Conservation (phyloP, 2,113 vertebrate species). For the Aspiorhynchus laticeps region DNA sequence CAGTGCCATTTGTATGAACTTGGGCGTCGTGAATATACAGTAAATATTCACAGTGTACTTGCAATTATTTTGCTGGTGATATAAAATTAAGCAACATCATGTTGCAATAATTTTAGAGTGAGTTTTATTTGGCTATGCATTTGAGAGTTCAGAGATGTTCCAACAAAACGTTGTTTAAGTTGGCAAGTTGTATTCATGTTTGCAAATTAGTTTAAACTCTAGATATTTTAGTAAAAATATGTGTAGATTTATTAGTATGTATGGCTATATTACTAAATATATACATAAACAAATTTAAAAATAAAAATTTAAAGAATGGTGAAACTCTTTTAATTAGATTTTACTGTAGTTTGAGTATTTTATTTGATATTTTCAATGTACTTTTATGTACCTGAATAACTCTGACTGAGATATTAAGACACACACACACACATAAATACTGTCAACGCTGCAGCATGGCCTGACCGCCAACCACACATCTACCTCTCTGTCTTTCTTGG, state of each 20-base stretch:
- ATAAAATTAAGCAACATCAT: neutral
- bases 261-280: too few species aligned
- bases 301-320: too few species aligned
- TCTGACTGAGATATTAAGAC: constrained; percentile 10
- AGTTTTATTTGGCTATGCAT: neutral
- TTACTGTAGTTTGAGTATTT: neutral
- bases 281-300: too few species aligned
- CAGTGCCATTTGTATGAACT: neutral
- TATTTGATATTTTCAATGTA: neutral
- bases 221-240: too few species aligned
- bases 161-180: neutral
- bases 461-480: neutral
- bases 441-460: neutral
- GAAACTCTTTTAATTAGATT: neutral
- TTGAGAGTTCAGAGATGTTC: neutral
- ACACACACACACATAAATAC: neutral
- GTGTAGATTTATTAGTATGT: too few species aligned
- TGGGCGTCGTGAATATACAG: neutral
- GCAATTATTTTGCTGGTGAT: neutral
- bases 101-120: neutral
- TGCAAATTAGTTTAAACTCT: too few species aligned
- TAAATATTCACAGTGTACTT: neutral
- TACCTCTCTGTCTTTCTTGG: neutral
- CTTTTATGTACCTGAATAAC: neutral
- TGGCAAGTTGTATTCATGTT: too few species aligned